phyloP scores from a whole-genome alignment of 2,113 vertebrate species.

The Eretmochelys imbricata region DNA sequence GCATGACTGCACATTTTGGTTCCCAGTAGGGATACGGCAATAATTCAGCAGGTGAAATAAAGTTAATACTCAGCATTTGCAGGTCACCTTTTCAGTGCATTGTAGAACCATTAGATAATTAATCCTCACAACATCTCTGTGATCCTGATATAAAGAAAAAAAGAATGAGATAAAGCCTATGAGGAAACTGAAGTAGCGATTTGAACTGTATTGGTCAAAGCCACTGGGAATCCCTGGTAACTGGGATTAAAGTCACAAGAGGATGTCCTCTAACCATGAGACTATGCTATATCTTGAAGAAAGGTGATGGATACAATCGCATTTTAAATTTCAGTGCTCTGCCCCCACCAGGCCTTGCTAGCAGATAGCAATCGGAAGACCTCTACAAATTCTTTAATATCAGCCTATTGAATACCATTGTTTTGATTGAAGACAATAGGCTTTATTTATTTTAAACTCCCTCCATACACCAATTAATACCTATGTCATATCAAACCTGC shows the following conservation, averaged over 20 bases:
- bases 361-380: not conserved
- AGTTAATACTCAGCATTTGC: not conserved
- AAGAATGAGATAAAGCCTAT: not conserved
- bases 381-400: not conserved
- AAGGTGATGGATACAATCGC: not conserved
- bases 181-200: not conserved
- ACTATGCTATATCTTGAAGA: not conserved
- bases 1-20: not conserved
- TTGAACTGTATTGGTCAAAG: not conserved
- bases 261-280: not conserved
- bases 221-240: slow-evolving; percentile 7
- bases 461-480: not conserved
- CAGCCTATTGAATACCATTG: not conserved
- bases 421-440: not conserved
- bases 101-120: not conserved
- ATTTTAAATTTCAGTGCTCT: not conserved
- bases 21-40: not conserved
- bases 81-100: not conserved
- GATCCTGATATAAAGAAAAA: not conserved
- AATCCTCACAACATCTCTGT: not conserved
- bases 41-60: slow-evolving; percentile 8
- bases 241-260: not conserved
- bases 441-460: not conserved
- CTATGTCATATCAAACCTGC: not conserved
- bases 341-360: not conserved